phyloP scores from a whole-genome alignment of 1,140 invertebrate species.

The Manduca sexta region DNA sequence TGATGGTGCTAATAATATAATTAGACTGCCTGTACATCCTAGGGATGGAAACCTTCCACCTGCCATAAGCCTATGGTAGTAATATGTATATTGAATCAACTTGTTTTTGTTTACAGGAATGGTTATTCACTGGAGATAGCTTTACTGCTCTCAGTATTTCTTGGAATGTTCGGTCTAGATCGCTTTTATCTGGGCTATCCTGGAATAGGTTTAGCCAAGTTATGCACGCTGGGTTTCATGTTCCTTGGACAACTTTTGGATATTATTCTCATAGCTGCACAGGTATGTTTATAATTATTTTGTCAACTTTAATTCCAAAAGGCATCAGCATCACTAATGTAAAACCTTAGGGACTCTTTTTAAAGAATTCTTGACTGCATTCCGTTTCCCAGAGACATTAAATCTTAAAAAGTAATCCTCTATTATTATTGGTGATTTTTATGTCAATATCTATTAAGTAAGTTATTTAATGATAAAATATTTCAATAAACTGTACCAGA shows the following conservation, averaged over 20 bases:
- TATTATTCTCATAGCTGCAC: conserved; percentile 95
- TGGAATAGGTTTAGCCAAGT: conserved; percentile 93
- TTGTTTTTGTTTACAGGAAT: conserved; percentile 80
- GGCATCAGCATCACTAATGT: neutral
- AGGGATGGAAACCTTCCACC: no score
- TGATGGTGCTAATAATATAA: no score
- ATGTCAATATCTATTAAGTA: no score
- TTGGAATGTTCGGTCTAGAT: conserved; percentile 98
- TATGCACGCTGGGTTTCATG: conserved; percentile 96
- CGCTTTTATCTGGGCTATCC: conserved; percentile 98
- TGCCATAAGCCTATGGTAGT: no score
- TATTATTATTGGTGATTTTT: no score
- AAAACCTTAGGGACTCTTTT: no score
- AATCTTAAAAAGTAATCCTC: no score
- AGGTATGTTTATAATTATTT: conserved; percentile 49
- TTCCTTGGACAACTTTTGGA: conserved; percentile 97
- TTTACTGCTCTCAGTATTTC: conserved; percentile 93
- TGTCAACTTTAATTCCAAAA: neutral
- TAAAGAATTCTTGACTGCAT: no score
- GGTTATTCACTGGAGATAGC: conserved; percentile 95
- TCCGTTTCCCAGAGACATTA: no score
- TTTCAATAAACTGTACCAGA: neutral
- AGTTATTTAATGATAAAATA: neutral
- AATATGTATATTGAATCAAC: neutral
- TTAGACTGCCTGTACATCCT: no score